Evolutionary conservation across 2,797 vertebrate species (phyloP), one percentile per base, ranked within the genome.

Genomic region (Syndactyla subalaris): DNA sequence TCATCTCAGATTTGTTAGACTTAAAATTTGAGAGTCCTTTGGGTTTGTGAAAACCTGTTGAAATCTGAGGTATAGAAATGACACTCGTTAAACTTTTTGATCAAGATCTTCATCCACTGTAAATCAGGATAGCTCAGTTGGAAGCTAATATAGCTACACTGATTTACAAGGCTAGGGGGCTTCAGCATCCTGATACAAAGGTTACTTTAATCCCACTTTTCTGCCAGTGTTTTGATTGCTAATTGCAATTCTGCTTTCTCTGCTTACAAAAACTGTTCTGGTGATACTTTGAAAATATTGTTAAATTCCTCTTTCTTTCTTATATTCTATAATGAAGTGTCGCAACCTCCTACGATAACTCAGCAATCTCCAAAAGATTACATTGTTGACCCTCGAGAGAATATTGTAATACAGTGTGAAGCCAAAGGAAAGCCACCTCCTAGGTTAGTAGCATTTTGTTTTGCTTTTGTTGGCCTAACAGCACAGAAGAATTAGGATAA

Each of bases 341-440:
- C 98, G 3, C 99, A 99, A 89, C 99, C 99, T 77, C 99, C 99
- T 91, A 99, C 99, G 77, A 99, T 99, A 98, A 99, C 97, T 94
- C 98, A 98, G 68, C 99, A 99, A 26, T 99, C 99, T 97, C 99
- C 99, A 91, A 99, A 99, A 98, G 98, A 99, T 98, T 99, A 99
- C 97, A 99, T 99, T 95, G 98, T 99, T 93, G 99, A 99, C 97
- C 99, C 99, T 55, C 98, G 99, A 77, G 99, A 99, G 97, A 99
- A 99, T 96, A 99, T 99, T 92, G 96, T 99, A 95, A 99, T 99
- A 97, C 98, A 99, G 67, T 99, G 99, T 96, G 99, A 99, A 91
- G 99, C 99, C 21, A 99, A 99, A 97, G 99, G 99, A 95, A 99
- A 99, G 55, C 99, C 99, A 76, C 98, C 98, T 96, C 99, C 99